These are phyloP conservation scores for Cantharis rufa DNA, from an alignment of 2,888 invertebrate genomes.

Conservation along the genomic window DNA sequence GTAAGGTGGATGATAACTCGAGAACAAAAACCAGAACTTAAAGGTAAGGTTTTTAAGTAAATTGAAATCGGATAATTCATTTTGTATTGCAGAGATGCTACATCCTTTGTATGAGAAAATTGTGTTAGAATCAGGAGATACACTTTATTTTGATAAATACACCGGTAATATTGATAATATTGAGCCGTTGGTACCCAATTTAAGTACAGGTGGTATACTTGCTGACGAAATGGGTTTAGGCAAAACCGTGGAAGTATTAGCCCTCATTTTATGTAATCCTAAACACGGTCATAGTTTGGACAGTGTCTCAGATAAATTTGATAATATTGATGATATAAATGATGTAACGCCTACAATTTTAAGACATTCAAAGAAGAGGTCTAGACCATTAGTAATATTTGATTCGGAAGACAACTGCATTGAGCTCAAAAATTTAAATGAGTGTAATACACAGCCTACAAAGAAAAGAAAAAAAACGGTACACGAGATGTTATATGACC, in stretches of 20 bases:
- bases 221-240: conserved; percentile 85
- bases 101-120: conserved; percentile 48
- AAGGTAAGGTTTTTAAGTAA: conserved; percentile 26
- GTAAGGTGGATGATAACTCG: conserved; percentile 71
- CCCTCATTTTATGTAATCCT: conserved; percentile 60
- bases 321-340: not conserved
- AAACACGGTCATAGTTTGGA: not conserved
- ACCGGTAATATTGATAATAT: conserved; percentile 53
- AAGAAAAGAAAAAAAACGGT: conserved; percentile 43
- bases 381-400: conserved; percentile 5
- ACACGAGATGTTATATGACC: conserved; percentile 43
- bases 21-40: conserved; percentile 54
- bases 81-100: conserved; percentile 46
- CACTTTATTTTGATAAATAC: conserved; percentile 54
- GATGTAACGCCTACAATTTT: conserved; percentile 14
- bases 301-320: not conserved
- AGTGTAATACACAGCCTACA: conserved; percentile 39
- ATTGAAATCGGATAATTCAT: not conserved
- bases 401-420: conserved; percentile 2
- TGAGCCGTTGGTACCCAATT: conserved; percentile 49
- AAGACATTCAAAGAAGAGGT: conserved; percentile 28
- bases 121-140: conserved; percentile 41
- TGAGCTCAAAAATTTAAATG: conserved; percentile 18
- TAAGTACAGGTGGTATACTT: conserved; percentile 70
- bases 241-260: conserved; percentile 77